Conservation (phyloP, 2,113 vertebrate genomes). For the Opisthocomus hoazin region DNA sequence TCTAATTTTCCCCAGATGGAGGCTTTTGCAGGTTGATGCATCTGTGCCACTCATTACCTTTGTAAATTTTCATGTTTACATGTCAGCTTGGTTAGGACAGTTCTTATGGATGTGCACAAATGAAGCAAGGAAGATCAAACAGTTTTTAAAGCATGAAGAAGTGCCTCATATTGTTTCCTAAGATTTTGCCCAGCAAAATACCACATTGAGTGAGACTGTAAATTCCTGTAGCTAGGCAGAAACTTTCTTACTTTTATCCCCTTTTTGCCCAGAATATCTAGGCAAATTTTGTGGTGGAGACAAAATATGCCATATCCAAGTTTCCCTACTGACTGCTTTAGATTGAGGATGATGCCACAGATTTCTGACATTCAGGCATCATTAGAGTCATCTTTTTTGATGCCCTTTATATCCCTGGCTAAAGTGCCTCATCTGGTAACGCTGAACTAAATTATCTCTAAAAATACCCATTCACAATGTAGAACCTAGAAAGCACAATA, state of each 20-base stretch:
- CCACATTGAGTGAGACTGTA: background rate
- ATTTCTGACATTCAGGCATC: background rate
- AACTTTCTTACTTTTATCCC: background rate
- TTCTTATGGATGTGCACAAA: background rate
- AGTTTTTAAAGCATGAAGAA: background rate
- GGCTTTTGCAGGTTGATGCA: background rate
- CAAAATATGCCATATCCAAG: rapidly evolving
- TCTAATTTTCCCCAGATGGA: background rate
- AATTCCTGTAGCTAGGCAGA: background rate
- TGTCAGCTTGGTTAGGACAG: background rate
- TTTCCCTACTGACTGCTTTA: background rate
- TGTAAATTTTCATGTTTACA: background rate
- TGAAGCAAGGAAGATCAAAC: background rate
- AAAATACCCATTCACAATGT: background rate
- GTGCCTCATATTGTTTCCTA: background rate
- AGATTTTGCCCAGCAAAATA: background rate
- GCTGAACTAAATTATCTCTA: background rate
- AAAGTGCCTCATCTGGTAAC: background rate
- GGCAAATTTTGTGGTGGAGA: background rate
- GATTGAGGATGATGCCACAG: background rate
- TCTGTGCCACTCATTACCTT: rapidly evolving
- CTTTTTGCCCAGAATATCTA: background rate
- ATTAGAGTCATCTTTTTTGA: background rate
- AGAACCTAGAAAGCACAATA: background rate
- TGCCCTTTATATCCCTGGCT: background rate